These are phyloP conservation scores for Hypomecis atomaria DNA, from an alignment of 2,888 invertebrate genomes.

Conservation along the genomic window DNA sequence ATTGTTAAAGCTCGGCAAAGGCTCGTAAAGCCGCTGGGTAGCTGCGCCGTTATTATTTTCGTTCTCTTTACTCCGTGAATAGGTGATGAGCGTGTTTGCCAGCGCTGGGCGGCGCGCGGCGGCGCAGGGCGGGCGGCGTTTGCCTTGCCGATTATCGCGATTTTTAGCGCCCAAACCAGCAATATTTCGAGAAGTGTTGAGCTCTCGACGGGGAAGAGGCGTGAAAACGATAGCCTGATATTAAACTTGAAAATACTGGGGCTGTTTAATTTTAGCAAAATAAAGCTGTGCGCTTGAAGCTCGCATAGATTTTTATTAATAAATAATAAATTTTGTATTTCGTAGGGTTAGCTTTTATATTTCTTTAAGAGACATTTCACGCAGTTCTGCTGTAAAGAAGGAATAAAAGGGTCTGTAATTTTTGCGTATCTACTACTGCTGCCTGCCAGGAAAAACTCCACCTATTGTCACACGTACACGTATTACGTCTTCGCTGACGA, in stretches of 20 bases:
- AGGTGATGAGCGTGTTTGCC: constrained; percentile 36
- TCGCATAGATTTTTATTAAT: constrained; percentile 1
- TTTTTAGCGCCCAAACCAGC: constrained; percentile 51
- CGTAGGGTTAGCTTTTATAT: too few species aligned
- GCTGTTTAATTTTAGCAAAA: constrained; percentile 11
- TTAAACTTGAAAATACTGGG: constrained; percentile 24
- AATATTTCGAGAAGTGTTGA: constrained; percentile 45
- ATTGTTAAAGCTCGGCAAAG: constrained; percentile 2
- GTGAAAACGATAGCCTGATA: constrained; percentile 26
- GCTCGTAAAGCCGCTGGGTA: constrained; percentile 9
- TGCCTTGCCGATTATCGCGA: constrained; percentile 57
- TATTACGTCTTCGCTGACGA: too few species aligned
- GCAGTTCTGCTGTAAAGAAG: too few species aligned
- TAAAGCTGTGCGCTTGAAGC: constrained; percentile 8
- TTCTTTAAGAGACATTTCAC: too few species aligned
- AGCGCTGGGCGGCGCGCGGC: constrained; percentile 24
- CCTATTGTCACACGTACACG: too few species aligned
- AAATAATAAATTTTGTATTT: too few species aligned
- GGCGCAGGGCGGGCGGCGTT: constrained; percentile 40
- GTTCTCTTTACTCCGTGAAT: constrained; percentile 40
- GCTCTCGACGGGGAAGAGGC: constrained; percentile 26
- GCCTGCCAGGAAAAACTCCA: too few species aligned
- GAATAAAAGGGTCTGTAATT: too few species aligned
- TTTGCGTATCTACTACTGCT: too few species aligned
- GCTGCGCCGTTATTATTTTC: constrained; percentile 35